Evolutionary conservation across 1,140 invertebrate species (phyloP).

Genomic region (Drosophila carrolli): DNA sequence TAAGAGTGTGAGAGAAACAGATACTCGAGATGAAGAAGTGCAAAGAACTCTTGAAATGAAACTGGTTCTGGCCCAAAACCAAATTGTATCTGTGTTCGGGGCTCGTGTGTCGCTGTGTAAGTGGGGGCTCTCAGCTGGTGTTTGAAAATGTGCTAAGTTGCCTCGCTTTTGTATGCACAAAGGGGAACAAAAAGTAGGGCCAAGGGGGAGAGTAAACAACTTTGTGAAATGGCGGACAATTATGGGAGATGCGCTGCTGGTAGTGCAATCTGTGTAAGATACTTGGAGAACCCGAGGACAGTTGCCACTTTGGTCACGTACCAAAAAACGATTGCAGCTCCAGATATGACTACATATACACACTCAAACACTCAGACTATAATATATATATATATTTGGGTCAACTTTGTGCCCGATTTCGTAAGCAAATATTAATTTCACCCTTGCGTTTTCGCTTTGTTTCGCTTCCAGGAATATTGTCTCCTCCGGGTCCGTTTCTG

Average conservation of each 20-base stretch:
- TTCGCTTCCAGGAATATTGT: slow-evolving; percentile 84
- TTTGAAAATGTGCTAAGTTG: slow-evolving; percentile 74
- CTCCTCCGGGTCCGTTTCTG: slow-evolving; percentile 85
- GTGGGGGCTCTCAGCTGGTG: slow-evolving; percentile 54
- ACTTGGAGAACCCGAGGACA: slow-evolving; percentile 31
- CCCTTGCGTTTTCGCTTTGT: slow-evolving; percentile 11
- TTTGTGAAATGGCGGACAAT: slow-evolving; percentile 48
- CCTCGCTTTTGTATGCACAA: slow-evolving; percentile 71
- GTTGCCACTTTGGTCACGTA: slow-evolving; percentile 53
- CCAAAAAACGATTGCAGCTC: slow-evolving; percentile 43
- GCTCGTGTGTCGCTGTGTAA: slow-evolving; percentile 8
- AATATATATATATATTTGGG: slow-evolving; percentile 33
- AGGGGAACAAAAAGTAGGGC: slow-evolving; percentile 18
- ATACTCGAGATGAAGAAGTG: slow-evolving; percentile 35
- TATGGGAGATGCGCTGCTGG: slow-evolving; percentile 27
- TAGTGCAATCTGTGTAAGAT: slow-evolving; percentile 20
- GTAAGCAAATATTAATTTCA: slow-evolving; percentile 37
- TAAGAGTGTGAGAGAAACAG: slow-evolving; percentile 9
- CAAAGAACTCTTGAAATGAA: slow-evolving; percentile 47
- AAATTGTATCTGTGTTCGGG: slow-evolving; percentile 12
- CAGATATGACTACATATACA: slow-evolving; percentile 22
- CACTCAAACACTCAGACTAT: not conserved
- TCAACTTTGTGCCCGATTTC: slow-evolving; percentile 29
- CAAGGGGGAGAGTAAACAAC: slow-evolving; percentile 36
- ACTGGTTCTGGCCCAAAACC: slow-evolving; percentile 47